Evolutionary conservation across 2,113 vertebrate genomes (phyloP).

Genomic region (Columbina picui): DNA sequence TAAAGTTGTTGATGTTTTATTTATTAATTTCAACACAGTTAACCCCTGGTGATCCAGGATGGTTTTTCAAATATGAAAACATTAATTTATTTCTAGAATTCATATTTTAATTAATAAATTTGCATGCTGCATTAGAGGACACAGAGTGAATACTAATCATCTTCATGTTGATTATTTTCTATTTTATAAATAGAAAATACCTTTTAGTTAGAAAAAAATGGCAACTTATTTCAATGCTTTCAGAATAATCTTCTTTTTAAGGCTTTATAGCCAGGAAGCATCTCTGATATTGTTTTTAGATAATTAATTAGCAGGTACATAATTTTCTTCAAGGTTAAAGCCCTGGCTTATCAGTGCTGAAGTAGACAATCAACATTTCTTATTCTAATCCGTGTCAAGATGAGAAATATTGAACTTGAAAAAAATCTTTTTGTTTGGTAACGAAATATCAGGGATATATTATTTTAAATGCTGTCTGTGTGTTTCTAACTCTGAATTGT

Average conservation of each 20-base stretch:
- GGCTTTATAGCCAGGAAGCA: background rate
- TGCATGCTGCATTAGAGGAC: background rate
- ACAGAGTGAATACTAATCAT: background rate
- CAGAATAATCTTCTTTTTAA: background rate
- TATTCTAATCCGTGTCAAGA: background rate
- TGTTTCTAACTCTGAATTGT: background rate
- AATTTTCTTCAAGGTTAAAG: background rate
- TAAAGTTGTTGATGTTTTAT: constrained; percentile 39
- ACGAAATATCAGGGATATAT: background rate
- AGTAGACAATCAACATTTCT: background rate
- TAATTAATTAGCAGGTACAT: background rate
- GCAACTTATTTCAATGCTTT: background rate
- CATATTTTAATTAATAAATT: background rate
- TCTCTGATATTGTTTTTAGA: background rate
- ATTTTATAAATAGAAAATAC: background rate
- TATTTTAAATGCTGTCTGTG: background rate
- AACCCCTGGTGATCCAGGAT: constrained; percentile 11
- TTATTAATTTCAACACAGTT: constrained; percentile 4
- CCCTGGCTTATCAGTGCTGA: background rate
- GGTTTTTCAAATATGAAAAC: constrained; percentile 11
- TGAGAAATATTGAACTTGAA: background rate
- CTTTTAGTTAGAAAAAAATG: background rate
- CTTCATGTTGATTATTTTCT: background rate
- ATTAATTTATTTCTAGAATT: constrained; percentile 8
- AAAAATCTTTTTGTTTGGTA: background rate